Evolutionary conservation across 2,797 vertebrate genomes (phyloP), one percentile per base, ranked within the genome.

Genomic region (Peromyscus nudipes): DNA sequence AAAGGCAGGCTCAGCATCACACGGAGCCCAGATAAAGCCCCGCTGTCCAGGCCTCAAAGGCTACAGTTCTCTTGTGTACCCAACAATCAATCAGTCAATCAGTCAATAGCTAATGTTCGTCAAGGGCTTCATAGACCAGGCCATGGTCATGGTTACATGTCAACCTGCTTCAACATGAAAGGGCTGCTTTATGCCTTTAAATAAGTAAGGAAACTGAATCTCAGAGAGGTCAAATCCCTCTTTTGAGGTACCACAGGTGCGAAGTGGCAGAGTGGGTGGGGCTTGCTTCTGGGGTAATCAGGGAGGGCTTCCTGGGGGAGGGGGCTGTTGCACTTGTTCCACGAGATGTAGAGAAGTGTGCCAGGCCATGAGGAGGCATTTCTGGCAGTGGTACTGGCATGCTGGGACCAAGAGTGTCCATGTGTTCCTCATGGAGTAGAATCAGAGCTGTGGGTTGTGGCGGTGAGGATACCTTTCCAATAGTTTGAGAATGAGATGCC

Each of bases 331-430:
- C 52, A 16, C 12, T 16, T 40, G 60, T 29, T 43, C 34, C 14
- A 46, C 52, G 82, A 55, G 27, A 29, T 19, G n/a, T 16, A 4
- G 31, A 55, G 82, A 60, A 23, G 73, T 31, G 29, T 73, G 11
- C 11, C 10, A 5, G n/a, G 64, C 3, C 13, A n/a, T 0, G 1
- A 17, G 43, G 76, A 49, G 23, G 37, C 12, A 1, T 40, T 34
- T 25, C 55, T 11, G 62, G 73, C 1, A 5, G 55, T 13, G 17
- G 25, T 16, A 14, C 4, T 4, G 29, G 62, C 67, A 40, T 13
- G 37, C 71, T 2, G 0, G 17, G n/a, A 0, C 34, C 43, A 6
- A 49, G 34, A 19, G 23, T 62, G 12, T 6, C 40, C 8, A 0
- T 25, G 21, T 37, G 25, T 23, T 40, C 62, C 40, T 29, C 16